These are phyloP conservation scores for Epinotia bilunana DNA, from an alignment of 2,888 invertebrate species.

Conservation along the genomic window DNA sequence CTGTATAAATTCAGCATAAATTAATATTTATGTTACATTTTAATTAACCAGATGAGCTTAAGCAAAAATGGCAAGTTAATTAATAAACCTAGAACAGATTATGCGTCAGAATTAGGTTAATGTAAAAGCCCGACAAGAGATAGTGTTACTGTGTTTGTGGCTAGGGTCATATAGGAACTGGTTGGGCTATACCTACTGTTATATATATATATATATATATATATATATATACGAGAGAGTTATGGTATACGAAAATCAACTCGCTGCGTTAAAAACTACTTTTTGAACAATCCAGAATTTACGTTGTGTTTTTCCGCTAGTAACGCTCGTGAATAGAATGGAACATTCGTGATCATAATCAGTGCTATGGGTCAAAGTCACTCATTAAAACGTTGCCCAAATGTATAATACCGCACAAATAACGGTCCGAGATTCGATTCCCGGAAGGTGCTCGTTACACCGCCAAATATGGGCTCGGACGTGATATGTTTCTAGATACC, in stretches of 20 bases:
- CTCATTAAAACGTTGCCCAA: conserved; percentile 31
- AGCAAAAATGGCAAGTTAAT: conserved; percentile 24
- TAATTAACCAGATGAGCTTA: conserved; percentile 28
- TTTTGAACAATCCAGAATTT: not conserved
- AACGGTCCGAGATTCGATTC: conserved; percentile 42
- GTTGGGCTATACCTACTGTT: not conserved
- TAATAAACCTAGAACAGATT: conserved; percentile 22
- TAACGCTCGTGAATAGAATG: too few relatives aligned
- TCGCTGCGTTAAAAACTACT: not conserved
- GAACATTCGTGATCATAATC: not conserved
- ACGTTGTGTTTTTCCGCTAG: not conserved
- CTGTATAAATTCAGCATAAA: conserved; percentile 14
- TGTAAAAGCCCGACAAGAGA: not conserved
- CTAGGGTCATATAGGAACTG: too few relatives aligned
- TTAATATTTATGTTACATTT: conserved; percentile 3
- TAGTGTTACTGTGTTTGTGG: too few relatives aligned
- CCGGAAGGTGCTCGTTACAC: conserved; percentile 38
- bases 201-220: too few relatives aligned
- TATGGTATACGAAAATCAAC: not conserved
- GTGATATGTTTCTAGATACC: conserved; percentile 39
- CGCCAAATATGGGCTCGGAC: conserved; percentile 38
- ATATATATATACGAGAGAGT: not conserved
- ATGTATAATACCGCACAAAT: conserved; percentile 34
- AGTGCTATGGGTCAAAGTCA: conserved; percentile 1
- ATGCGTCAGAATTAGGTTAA: conserved; percentile 33